A percentile compares a stretch with the other conserved stretches of the same genome.
phyloP scores from a whole-genome alignment of 2,888 invertebrate species.

The Pandemis cinnamomeana region DNA sequence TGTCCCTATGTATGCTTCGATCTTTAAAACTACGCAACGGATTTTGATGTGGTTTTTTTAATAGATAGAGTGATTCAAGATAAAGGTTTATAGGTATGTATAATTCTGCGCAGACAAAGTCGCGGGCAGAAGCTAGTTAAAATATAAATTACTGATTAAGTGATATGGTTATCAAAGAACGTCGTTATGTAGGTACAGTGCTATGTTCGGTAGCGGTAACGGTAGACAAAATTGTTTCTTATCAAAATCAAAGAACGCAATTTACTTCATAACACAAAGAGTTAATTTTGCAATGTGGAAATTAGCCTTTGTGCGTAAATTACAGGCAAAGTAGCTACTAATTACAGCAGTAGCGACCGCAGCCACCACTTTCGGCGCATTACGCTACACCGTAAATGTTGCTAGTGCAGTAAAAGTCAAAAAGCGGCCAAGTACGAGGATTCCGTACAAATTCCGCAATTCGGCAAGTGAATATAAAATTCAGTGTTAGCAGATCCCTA shows the following conservation, averaged over 20 bases:
- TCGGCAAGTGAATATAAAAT: too few species aligned
- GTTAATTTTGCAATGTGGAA: constrained; percentile 17
- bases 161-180: neutral
- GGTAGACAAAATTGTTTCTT: neutral
- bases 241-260: constrained; percentile 18
- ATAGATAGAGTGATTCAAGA: too few species aligned
- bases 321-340: constrained; percentile 32
- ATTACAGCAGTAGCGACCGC: constrained; percentile 25
- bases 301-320: constrained; percentile 32
- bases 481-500: too few species aligned
- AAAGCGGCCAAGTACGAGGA: neutral
- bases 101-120: too few species aligned
- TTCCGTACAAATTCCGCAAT: too few species aligned
- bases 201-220: neutral
- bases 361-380: constrained; percentile 15
- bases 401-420: neutral
- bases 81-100: too few species aligned
- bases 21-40: too few species aligned
- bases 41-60: too few species aligned
- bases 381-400: constrained; percentile 4
- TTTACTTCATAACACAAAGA: constrained; percentile 23
- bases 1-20: too few species aligned
- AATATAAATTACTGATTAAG: too few species aligned
- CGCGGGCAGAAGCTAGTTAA: too few species aligned
- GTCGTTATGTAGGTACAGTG: neutral